These are phyloP conservation scores for Aricia agestis DNA, from an alignment of 1,140 invertebrate genomes.

Conservation along the genomic window DNA sequence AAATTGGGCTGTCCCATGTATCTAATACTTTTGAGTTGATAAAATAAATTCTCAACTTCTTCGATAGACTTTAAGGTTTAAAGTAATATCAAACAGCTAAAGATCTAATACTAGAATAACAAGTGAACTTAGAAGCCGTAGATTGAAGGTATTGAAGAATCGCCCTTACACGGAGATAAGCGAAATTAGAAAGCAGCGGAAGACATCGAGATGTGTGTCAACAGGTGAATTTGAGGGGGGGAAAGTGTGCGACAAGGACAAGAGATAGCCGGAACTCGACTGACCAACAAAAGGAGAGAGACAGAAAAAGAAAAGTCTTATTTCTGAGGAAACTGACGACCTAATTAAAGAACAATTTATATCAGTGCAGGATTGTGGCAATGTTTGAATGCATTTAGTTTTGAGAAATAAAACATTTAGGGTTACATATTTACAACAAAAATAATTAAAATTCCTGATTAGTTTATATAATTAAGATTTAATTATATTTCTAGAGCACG, in stretches of 20 bases:
- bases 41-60: no score
- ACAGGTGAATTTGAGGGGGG: constrained; percentile 55
- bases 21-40: no score
- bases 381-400: neutral
- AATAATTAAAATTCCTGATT: neutral
- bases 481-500: no score
- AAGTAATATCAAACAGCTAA: neutral
- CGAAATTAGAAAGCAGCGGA: constrained; percentile 72
- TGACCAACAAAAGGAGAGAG: constrained; percentile 51
- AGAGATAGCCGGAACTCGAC: constrained; percentile 43
- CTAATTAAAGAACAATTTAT: constrained; percentile 6
- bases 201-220: constrained; percentile 60
- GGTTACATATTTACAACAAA: no score
- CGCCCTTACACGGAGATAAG: constrained; percentile 36
- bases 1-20: no score
- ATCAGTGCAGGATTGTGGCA: neutral
- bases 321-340: constrained; percentile 56
- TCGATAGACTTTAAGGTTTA: neutral
- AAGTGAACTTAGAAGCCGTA: neutral
- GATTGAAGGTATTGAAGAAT: neutral
- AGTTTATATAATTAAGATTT: neutral
- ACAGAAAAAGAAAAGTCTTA: constrained; percentile 50
- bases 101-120: neutral
- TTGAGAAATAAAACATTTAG: neutral
- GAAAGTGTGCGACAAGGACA: constrained; percentile 45